Evolutionary conservation across 2,888 invertebrate genomes (phyloP).

Genomic region (Hemicrepidius hirtus): DNA sequence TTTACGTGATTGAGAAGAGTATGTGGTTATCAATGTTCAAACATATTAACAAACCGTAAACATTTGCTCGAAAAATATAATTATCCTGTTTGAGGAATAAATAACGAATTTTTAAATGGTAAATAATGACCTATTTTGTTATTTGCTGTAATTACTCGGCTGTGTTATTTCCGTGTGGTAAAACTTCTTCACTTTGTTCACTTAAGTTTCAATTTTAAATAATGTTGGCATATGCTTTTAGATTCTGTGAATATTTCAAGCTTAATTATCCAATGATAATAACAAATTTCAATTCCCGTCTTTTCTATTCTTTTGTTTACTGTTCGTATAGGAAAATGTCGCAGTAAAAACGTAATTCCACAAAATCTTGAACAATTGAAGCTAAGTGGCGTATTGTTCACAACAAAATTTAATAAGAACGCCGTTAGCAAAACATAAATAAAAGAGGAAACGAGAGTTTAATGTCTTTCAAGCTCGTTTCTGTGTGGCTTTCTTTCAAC

Average conservation of each 20-base stretch:
- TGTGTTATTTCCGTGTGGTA: too few species aligned
- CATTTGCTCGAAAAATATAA: too few species aligned
- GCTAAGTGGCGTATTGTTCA: slow-evolving; percentile 17
- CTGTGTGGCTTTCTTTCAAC: background rate
- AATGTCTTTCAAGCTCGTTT: slow-evolving; percentile 20
- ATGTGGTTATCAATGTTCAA: too few species aligned
- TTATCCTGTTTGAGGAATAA: too few species aligned
- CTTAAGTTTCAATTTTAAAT: too few species aligned
- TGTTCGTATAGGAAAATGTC: background rate
- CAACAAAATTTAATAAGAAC: slow-evolving; percentile 16
- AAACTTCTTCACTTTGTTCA: too few species aligned
- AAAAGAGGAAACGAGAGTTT: slow-evolving; percentile 22
- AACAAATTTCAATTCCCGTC: slow-evolving; percentile 20
- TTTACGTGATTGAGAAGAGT: too few species aligned
- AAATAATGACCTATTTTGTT: too few species aligned
- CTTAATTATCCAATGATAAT: slow-evolving; percentile 27
- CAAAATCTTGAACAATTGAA: slow-evolving; percentile 13
- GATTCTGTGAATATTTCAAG: background rate
- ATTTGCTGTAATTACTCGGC: too few species aligned
- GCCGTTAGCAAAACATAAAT: slow-evolving; percentile 10
- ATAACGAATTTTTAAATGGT: too few species aligned
- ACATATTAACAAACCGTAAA: too few species aligned
- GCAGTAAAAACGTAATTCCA: slow-evolving; percentile 23
- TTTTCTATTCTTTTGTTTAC: background rate
- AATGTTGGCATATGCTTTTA: background rate